Base-by-base conservation (phyloP, 2,888 invertebrate species). In the Clostera curtula region DNA sequence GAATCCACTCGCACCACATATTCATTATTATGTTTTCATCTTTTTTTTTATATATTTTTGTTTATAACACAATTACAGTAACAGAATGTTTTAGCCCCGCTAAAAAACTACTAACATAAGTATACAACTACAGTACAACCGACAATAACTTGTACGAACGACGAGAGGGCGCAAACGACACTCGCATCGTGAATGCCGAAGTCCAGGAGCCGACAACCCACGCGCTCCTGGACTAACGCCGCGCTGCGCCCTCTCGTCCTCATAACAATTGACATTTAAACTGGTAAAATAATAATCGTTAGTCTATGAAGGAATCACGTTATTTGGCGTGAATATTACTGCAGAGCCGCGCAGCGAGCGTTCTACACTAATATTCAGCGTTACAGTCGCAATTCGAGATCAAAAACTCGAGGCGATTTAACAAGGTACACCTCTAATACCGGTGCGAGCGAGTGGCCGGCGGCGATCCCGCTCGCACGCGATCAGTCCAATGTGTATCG, bases 1-100 rank as follows among this genome's bases (percentile, higher is more conserved):
- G 71, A 60, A 67, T 67, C 66, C 80, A 76, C 77, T 75, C 75
- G 72, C 82, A 75, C 76, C 79, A 73, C 74, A 49, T 56, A 54
- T 53, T 59, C 56, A 49, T 56, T 54, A 57, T 43, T 50, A 58
- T 57, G 52, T 50, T 54, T 49, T 19, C 43, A 30, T 43, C 47
- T 50, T 44, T 47, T 44, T 48, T 54, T 53, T 51, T 51, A 55
- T 56, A 58, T 45, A 42, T 51, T 59, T 56, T 60, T 54, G 43
- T 59, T 61, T 55, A 51, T 56, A 74, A 77, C 73, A 75, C 72
- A 70, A 69, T 66, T 67, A 62, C 60, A 72, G 51, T 63, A 70
- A 74, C 67, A 58, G 61, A 75, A 69, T 43, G 50, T 58, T 47
- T 67, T 61, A 72, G 67, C 70, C 70, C 71, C 60, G 68, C 74